These are phyloP conservation scores for Sciurus niger DNA, from an alignment of 2,113 vertebrate genomes.

Conservation along the genomic window DNA sequence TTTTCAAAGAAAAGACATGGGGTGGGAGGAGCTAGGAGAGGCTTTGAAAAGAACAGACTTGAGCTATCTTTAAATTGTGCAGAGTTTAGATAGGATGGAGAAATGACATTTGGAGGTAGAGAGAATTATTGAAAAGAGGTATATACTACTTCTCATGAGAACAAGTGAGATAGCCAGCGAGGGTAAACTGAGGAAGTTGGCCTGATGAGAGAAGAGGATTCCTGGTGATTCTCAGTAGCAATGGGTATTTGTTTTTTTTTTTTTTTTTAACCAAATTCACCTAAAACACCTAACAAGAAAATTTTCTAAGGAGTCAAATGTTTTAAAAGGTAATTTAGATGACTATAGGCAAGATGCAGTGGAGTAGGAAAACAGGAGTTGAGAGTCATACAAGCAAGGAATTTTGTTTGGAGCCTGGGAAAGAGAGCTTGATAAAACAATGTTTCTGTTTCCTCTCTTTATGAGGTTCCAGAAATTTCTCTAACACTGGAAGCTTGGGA, in stretches of 20 bases:
- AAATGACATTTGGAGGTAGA: neutral
- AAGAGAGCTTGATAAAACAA: neutral
- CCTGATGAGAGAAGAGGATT: neutral
- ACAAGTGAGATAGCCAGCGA: neutral
- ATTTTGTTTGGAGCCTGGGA: neutral
- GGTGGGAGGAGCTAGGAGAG: neutral
- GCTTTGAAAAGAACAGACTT: neutral
- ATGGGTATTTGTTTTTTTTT: neutral
- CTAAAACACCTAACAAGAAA: neutral
- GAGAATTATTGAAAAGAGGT: neutral
- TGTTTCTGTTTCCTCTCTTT: constrained; percentile 52
- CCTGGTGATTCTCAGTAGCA: neutral
- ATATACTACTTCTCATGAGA: neutral
- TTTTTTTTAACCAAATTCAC: constrained; percentile 1
- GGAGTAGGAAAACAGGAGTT: neutral
- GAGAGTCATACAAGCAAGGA: neutral
- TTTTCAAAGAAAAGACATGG: neutral
- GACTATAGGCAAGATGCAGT: neutral
- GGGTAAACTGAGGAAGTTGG: neutral
- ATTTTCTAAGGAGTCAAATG: neutral
- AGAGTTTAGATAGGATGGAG: neutral
- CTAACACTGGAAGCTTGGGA: neutral
- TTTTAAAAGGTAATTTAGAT: neutral
- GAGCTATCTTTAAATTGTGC: neutral
- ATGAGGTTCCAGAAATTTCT: constrained; percentile 6